Conservation (phyloP, 37 sponge, comb jelly and placozoan species). For the Cliona cf. orientalis region DNA sequence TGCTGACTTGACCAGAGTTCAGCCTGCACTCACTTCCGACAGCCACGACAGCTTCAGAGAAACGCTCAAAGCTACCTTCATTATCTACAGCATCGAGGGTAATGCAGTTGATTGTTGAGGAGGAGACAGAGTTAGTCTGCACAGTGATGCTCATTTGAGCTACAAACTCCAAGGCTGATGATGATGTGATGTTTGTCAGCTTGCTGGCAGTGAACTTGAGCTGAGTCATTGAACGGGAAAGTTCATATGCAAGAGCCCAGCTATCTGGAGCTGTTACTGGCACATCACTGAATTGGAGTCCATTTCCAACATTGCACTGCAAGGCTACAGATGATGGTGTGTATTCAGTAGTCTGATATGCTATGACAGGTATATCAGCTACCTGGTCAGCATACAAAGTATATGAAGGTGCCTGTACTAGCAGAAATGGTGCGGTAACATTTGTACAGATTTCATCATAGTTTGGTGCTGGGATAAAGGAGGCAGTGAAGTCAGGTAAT, state of each 20-base stretch:
- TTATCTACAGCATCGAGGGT: constrained; percentile 18
- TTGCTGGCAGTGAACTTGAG: constrained; percentile 16
- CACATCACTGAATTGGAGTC: constrained; percentile 12
- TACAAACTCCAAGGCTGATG: not conserved
- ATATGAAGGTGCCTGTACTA: constrained; percentile 29
- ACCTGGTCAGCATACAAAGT: constrained; percentile 32
- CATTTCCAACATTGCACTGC: constrained; percentile 13
- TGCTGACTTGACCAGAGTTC: constrained; percentile 2
- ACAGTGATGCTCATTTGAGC: constrained; percentile 2
- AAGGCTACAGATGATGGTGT: constrained; percentile 18
- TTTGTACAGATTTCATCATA: constrained; percentile 10
- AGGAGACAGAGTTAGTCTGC: not conserved
- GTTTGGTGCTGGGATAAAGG: constrained; percentile 20
- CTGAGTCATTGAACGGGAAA: not conserved
- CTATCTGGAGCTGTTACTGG: not conserved
- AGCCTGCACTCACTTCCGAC: constrained; percentile 2
- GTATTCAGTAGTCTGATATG: not conserved
- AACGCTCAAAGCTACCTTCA: not conserved
- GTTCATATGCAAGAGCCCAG: constrained; percentile 7
- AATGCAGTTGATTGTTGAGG: not conserved
- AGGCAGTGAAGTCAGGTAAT: not conserved
- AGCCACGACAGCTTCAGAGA: constrained; percentile 20
- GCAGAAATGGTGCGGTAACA: not conserved
- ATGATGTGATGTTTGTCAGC: too few relatives aligned
- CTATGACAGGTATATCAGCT: constrained; percentile 8